Evolutionary conservation across 2,797 vertebrate genomes (phyloP), one percentile per base, ranked within the genome.

Genomic region (Chelon auratus): DNA sequence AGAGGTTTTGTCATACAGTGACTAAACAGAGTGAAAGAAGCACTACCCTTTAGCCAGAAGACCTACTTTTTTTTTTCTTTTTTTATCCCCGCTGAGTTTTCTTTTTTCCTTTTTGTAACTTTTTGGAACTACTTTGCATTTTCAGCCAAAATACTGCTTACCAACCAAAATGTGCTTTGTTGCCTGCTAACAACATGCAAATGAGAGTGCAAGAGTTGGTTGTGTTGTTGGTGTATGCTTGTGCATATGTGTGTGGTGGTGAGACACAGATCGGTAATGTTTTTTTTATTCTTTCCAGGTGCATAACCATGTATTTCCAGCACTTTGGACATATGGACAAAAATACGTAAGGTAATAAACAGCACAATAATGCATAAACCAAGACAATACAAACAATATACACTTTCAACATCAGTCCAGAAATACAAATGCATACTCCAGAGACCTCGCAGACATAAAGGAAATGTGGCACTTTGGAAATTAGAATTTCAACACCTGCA

Each of bases 141-240:
- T 68, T 63, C 42, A 71, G 58, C 55, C 47, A 43, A 73, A 81
- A 73, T 71, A 40, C 0, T 63, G 68, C 73, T 79, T 54, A 54
- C 13, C 10, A 7, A 9, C 42, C 61, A 18, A 52, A 65, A 40
- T 57, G 2, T 59, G 45, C 59, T 53, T 57, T 53, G 37, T 50
- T 74, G 52, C 53, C 64, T 67, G 15, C 55, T 72, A 33, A 61
- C 11, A 71, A 61, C 24, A 68, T 39, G 56, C 26, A 76, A 77
- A 85, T 78, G 15, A 59, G 5, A 42, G 12, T 15, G 30, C 0
- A 10, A 24, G 50, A 39, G 47, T 15, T 17, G 61, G 47, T n/a
- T 13, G 57, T 4, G 33, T 24, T 62, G 9, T 26, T 43, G 15
- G 15, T 43, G 42, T 43, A 7, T 43, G 42, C 13, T 17, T 33